These are phyloP conservation scores for Syngnathus acus DNA, from an alignment of 2,797 vertebrate genomes.

Conservation along the genomic window DNA sequence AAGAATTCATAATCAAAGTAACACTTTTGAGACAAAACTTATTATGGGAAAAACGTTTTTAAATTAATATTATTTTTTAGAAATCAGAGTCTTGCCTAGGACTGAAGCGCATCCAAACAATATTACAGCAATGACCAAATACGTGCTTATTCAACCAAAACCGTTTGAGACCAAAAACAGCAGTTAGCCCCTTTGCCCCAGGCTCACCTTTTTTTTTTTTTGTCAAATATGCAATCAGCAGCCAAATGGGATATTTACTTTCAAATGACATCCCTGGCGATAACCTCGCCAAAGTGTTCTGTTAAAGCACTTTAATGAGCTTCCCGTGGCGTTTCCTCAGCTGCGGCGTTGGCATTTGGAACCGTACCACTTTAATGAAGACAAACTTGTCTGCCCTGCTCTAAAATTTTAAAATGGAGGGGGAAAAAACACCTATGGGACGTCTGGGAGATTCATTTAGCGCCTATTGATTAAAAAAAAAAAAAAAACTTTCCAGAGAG, in stretches of 20 bases:
- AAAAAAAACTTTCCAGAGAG: not conserved
- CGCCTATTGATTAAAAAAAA: not conserved
- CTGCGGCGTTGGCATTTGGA: not conserved
- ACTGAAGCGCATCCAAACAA: too few relatives aligned
- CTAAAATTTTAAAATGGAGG: not conserved
- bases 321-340: not conserved
- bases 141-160: too few relatives aligned
- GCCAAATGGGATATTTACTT: not conserved
- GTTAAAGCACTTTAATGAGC: slow-evolving; percentile 3
- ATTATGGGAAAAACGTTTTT: too few relatives aligned
- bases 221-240: not conserved
- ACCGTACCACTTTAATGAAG: not conserved
- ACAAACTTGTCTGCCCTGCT: not conserved
- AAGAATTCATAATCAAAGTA: too few relatives aligned
- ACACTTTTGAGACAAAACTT: too few relatives aligned
- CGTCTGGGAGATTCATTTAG: not conserved
- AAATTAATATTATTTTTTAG: too few relatives aligned
- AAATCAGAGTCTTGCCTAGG: too few relatives aligned
- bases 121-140: too few relatives aligned
- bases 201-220: too few relatives aligned
- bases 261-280: not conserved
- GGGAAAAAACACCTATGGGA: not conserved
- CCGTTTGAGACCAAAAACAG: too few relatives aligned
- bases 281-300: not conserved
- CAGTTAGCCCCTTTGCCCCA: too few relatives aligned